Conservation (phyloP, 2,888 invertebrate genomes). For the Mythimna albipuncta region DNA sequence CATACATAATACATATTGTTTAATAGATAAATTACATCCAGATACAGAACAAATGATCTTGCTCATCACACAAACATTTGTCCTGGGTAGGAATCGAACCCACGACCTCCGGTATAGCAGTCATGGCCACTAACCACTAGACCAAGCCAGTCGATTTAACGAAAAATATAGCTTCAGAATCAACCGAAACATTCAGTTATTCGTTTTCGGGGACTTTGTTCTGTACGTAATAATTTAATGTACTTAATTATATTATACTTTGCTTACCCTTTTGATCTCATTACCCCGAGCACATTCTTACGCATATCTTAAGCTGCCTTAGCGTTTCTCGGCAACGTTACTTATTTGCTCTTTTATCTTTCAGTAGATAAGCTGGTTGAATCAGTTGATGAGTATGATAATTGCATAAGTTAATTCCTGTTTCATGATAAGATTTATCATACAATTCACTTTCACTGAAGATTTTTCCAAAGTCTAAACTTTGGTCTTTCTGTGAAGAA, state of each 20-base stretch:
- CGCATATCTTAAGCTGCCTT: not conserved
- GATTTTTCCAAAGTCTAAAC: not conserved
- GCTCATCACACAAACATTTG: no score
- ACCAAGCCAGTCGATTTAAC: no score
- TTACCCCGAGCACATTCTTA: slow-evolving; percentile 22
- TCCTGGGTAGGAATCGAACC: no score
- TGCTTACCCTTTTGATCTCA: slow-evolving; percentile 35
- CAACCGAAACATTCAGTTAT: slow-evolving; percentile 1
- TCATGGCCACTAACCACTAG: no score
- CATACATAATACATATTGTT: no score
- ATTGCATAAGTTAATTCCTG: not conserved
- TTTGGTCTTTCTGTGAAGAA: not conserved
- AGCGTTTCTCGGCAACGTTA: not conserved
- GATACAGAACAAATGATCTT: no score
- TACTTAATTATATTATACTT: slow-evolving; percentile 25
- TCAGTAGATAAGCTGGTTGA: not conserved
- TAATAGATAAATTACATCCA: no score
- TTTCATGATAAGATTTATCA: not conserved
- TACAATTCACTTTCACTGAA: not conserved
- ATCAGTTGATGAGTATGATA: not conserved
- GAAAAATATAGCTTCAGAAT: not conserved
- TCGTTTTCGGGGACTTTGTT: slow-evolving; percentile 15
- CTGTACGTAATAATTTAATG: slow-evolving; percentile 9
- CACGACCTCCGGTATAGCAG: no score
- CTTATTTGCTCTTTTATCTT: slow-evolving; percentile 13